Evolutionary conservation across 2,888 invertebrate genomes (phyloP).

Genomic region (Cryptocephalus moraei): DNA sequence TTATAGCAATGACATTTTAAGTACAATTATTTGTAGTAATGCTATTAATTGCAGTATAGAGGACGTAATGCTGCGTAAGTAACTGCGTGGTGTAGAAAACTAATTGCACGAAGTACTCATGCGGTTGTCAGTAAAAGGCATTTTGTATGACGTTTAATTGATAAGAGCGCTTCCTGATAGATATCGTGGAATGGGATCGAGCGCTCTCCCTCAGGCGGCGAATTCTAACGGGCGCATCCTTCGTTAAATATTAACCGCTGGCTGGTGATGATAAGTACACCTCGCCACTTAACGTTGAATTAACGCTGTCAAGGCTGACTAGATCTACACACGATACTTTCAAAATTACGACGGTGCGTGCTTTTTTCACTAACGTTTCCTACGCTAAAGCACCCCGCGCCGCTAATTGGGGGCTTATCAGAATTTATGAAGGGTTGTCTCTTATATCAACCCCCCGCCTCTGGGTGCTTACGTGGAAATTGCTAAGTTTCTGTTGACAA

Average conservation of each 20-base stretch:
- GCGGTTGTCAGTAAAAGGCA: too few relatives aligned
- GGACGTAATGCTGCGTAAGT: too few relatives aligned
- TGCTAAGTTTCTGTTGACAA: neutral
- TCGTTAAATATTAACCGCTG: slow-evolving; percentile 36
- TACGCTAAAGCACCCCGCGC: slow-evolving; percentile 7
- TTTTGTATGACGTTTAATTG: too few relatives aligned
- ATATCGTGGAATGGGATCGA: too few relatives aligned
- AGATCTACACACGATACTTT: slow-evolving; percentile 29
- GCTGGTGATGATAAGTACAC: slow-evolving; percentile 35
- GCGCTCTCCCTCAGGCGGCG: slow-evolving; percentile 15
- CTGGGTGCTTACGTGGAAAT: neutral
- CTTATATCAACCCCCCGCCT: slow-evolving; percentile 1
- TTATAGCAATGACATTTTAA: too few relatives aligned
- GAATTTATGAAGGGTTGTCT: slow-evolving; percentile 15
- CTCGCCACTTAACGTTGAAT: slow-evolving; percentile 32
- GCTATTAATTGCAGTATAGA: too few relatives aligned
- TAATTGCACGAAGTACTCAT: too few relatives aligned
- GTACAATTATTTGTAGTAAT: too few relatives aligned
- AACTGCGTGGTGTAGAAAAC: too few relatives aligned
- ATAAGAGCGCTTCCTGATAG: too few relatives aligned
- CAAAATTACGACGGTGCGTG: slow-evolving; percentile 32
- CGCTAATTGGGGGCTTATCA: slow-evolving; percentile 18
- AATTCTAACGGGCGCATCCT: slow-evolving; percentile 25
- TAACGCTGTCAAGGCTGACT: slow-evolving; percentile 24
- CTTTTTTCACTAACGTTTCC: slow-evolving; percentile 27